Evolutionary conservation across 2,888 invertebrate species (phyloP).

Genomic region (Hipparchia semele): DNA sequence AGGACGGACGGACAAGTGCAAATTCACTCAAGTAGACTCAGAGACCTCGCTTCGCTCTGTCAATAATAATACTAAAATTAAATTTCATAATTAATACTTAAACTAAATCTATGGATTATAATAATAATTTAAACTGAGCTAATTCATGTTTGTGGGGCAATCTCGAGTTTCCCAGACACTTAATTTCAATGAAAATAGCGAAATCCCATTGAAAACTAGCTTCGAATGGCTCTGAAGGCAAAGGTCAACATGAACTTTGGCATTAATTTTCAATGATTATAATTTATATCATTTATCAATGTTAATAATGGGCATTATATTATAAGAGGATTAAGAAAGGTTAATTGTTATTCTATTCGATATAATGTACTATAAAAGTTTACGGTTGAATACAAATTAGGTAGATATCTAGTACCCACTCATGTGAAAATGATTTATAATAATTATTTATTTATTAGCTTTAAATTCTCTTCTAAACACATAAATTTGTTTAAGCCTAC

Average conservation of each 20-base stretch:
- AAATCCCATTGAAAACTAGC: conserved; percentile 9
- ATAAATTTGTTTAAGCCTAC: too few species aligned
- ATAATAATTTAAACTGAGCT: background rate
- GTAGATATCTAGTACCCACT: background rate
- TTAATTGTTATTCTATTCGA: conserved; percentile 3
- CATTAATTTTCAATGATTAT: conserved; percentile 27
- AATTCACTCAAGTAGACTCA: too few species aligned
- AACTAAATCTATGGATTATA: too few species aligned
- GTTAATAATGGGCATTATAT: conserved; percentile 6
- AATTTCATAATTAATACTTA: too few species aligned
- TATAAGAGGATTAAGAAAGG: background rate
- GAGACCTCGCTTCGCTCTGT: too few species aligned
- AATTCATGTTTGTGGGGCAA: background rate
- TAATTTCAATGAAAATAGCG: conserved; percentile 4
- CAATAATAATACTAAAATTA: too few species aligned
- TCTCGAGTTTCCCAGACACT: conserved; percentile 8
- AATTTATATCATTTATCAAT: conserved; percentile 15
- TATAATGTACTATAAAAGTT: conserved; percentile 6
- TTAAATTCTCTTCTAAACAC: background rate
- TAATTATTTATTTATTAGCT: background rate
- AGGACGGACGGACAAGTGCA: too few species aligned
- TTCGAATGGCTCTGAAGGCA: conserved; percentile 21
- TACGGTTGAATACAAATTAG: background rate
- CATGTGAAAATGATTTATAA: background rate
- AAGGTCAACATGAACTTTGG: conserved; percentile 21